phyloP scores from a whole-genome alignment of 2,888 invertebrate species.

The Callosobruchus maculatus region DNA sequence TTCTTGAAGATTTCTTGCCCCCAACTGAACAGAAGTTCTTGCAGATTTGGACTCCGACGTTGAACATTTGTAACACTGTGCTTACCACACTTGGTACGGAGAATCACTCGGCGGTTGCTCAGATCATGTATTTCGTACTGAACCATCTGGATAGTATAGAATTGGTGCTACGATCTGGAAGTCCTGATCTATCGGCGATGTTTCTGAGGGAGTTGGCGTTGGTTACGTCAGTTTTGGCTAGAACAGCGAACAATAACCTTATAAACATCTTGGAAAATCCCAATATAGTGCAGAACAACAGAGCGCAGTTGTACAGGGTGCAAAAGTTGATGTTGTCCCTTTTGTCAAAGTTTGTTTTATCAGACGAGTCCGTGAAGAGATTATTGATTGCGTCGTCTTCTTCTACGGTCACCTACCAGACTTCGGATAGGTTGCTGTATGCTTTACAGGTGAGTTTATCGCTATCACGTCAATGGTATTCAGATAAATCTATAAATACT shows the following conservation, averaged over 20 bases:
- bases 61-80: conserved; percentile 76
- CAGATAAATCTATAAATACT: no score
- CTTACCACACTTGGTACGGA: conserved; percentile 79
- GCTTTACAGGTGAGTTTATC: conserved; percentile 51
- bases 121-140: conserved; percentile 76
- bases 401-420: conserved; percentile 38
- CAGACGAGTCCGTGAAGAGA: conserved; percentile 40
- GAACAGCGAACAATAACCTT: conserved; percentile 44
- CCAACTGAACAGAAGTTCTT: conserved; percentile 69
- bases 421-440: conserved; percentile 47
- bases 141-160: conserved; percentile 81
- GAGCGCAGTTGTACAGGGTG: conserved; percentile 63
- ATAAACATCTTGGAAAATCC: conserved; percentile 41
- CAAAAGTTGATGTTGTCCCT: conserved; percentile 73
- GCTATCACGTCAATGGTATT: no score
- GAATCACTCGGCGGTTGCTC: conserved; percentile 77
- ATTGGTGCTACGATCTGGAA: conserved; percentile 68
- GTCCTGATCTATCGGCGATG: conserved; percentile 61
- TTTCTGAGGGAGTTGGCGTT: conserved; percentile 73
- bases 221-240: conserved; percentile 56
- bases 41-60: conserved; percentile 76
- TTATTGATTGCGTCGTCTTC: conserved; percentile 39
- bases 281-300: conserved; percentile 49
- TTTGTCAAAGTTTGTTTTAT: conserved; percentile 63
- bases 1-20: conserved; percentile 55